A percentile compares a stretch with the other conserved stretches of the same genome.
phyloP scores from a whole-genome alignment of 2,888 invertebrate species.

The Trichogramma dendrolimi region DNA sequence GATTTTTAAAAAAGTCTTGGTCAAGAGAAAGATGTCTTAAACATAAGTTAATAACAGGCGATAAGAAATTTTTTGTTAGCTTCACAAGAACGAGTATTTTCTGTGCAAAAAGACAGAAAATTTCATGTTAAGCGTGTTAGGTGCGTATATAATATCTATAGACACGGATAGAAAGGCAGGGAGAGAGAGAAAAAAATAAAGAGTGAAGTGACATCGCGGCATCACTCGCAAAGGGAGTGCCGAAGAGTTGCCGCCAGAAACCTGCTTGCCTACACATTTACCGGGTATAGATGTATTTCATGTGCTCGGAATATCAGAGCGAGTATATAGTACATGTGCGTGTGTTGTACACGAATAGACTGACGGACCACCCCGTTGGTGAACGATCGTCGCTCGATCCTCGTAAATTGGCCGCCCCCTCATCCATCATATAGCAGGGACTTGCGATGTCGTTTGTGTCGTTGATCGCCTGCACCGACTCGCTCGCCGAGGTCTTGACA shows the following conservation, averaged over 20 bases:
- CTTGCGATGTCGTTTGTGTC: slow-evolving; percentile 34
- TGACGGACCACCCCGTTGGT: slow-evolving; percentile 49
- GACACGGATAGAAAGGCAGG: neutral
- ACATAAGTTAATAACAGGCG: slow-evolving; percentile 25
- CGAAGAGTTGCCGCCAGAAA: neutral
- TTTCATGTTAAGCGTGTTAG: slow-evolving; percentile 12
- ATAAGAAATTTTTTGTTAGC: slow-evolving; percentile 9
- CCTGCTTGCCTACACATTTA: neutral
- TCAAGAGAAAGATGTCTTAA: slow-evolving; percentile 25
- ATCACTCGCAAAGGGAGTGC: too few species aligned
- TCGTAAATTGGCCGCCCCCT: slow-evolving; percentile 51
- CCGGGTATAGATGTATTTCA: neutral
- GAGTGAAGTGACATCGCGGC: neutral
- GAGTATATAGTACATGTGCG: slow-evolving; percentile 13
- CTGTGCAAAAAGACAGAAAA: slow-evolving; percentile 8
- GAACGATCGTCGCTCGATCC: slow-evolving; percentile 49
- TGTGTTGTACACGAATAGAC: slow-evolving; percentile 28
- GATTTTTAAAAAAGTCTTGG: too few species aligned
- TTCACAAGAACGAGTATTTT: neutral
- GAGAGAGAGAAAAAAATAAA: neutral
- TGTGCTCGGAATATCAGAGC: slow-evolving; percentile 7
- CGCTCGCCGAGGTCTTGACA: neutral
- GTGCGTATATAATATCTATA: neutral
- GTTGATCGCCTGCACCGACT: neutral
- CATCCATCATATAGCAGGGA: slow-evolving; percentile 50